phyloP scores from a whole-genome alignment of 2,888 invertebrate genomes.

The Fragum fragum region DNA sequence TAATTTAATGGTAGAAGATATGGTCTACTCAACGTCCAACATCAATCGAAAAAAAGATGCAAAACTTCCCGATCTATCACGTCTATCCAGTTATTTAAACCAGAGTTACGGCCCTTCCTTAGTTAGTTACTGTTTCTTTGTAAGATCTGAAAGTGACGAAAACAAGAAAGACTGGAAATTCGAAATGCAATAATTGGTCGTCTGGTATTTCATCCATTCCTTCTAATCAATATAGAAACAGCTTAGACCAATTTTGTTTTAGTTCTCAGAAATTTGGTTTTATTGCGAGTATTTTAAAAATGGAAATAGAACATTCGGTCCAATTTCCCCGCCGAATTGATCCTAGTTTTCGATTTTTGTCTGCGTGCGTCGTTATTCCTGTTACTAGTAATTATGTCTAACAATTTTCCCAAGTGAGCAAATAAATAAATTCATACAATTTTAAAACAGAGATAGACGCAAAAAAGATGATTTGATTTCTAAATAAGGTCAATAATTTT shows the following conservation, averaged over 20 bases:
- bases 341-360: constrained; percentile 6
- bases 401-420: constrained; percentile 3
- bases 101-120: too few species aligned
- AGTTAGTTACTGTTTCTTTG: too few species aligned
- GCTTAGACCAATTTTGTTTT: background rate
- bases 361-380: background rate
- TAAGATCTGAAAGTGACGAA: too few species aligned
- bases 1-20: too few species aligned
- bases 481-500: background rate
- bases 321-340: background rate
- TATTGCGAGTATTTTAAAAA: background rate
- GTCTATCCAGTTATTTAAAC: too few species aligned
- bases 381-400: background rate
- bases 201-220: background rate
- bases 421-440: background rate
- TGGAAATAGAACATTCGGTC: background rate
- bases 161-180: too few species aligned
- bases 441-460: background rate
- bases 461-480: background rate
- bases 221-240: background rate
- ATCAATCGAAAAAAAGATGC: too few species aligned
- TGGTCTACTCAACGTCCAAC: too few species aligned
- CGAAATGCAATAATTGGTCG: too few species aligned
- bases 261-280: background rate
- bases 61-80: too few species aligned